Conservation (phyloP, 2,797 vertebrate species). For the Coranthus polyacanthus region DNA sequence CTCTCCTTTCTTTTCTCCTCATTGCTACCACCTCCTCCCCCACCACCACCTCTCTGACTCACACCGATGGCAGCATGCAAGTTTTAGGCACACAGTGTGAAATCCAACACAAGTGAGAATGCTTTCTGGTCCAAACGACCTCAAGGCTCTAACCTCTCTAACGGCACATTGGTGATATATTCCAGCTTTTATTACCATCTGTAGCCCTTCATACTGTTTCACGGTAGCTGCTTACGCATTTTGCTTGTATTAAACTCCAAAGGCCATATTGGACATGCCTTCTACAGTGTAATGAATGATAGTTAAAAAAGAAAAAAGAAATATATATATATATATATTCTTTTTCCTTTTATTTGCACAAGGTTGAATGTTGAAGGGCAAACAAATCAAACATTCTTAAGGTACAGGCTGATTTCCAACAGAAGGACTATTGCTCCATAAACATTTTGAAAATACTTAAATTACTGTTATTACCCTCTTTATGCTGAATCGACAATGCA, state of each 20-base stretch:
- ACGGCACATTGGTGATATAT: constrained; percentile 78
- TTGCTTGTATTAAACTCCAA: constrained; percentile 56
- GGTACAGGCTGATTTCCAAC: constrained; percentile 5
- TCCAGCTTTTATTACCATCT: constrained; percentile 73
- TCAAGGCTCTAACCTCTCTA: constrained; percentile 69
- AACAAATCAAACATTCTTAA: constrained; percentile 5
- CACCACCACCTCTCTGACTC: constrained; percentile 65
- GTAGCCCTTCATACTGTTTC: constrained; percentile 54
- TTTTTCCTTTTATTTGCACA: constrained; percentile 39
- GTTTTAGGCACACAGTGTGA: constrained; percentile 82
- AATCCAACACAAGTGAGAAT: constrained; percentile 79
- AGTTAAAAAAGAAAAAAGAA: constrained; percentile 18
- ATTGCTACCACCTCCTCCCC: constrained; percentile 28
- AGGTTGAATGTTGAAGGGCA: constrained; percentile 21
- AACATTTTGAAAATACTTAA: constrained; percentile 42
- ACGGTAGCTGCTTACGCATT: constrained; percentile 62
- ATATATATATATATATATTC: no score
- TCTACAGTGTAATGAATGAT: constrained; percentile 44
- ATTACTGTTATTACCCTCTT: constrained; percentile 31
- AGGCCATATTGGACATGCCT: constrained; percentile 53
- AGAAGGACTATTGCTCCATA: constrained; percentile 20
- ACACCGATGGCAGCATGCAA: constrained; percentile 73
- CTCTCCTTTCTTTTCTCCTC: constrained; percentile 43
- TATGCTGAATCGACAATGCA: constrained; percentile 27
- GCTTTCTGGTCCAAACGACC: constrained; percentile 78